Evolutionary conservation across 2,888 invertebrate species (phyloP).

Genomic region (Trichogramma evanescens): DNA sequence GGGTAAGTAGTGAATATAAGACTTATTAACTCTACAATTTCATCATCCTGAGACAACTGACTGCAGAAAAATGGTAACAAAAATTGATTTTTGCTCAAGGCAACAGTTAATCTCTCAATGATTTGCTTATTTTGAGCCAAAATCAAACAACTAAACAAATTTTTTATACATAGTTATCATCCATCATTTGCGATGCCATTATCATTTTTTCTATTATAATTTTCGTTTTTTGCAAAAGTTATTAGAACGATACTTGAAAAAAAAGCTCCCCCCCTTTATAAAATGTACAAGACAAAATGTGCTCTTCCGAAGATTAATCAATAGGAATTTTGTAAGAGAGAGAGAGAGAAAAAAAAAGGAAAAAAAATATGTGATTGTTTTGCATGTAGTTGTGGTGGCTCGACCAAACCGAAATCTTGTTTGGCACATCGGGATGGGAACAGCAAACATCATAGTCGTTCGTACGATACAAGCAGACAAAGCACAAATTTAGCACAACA

Average conservation of each 20-base stretch:
- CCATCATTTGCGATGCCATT: constrained; percentile 19
- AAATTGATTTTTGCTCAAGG: constrained; percentile 20
- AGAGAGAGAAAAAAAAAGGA: background rate
- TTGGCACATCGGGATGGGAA: constrained; percentile 55
- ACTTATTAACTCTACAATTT: constrained; percentile 12
- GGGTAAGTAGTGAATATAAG: constrained; percentile 20
- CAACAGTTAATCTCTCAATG: constrained; percentile 13
- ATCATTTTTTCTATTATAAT: constrained; percentile 6
- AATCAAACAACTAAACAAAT: constrained; percentile 18
- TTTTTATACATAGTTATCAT: constrained; percentile 19
- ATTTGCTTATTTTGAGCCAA: constrained; percentile 16
- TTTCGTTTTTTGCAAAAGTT: constrained; percentile 2
- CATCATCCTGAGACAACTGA: constrained; percentile 15
- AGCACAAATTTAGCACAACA: constrained; percentile 38
- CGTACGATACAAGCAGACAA: constrained; percentile 51
- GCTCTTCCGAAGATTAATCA: constrained; percentile 9
- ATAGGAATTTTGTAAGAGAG: constrained; percentile 19
- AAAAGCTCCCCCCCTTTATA: too few relatives aligned
- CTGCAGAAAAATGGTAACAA: constrained; percentile 20
- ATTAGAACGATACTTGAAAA: too few relatives aligned
- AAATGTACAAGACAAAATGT: too few relatives aligned
- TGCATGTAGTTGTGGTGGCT: constrained; percentile 56
- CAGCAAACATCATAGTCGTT: constrained; percentile 51
- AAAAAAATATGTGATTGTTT: constrained; percentile 42
- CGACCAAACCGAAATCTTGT: constrained; percentile 60